Percentiles rank a stretch among this genome's conserved stretches.
Evolutionary conservation across 2,113 vertebrate species (phyloP).

Genomic region (Helogale parvula): DNA sequence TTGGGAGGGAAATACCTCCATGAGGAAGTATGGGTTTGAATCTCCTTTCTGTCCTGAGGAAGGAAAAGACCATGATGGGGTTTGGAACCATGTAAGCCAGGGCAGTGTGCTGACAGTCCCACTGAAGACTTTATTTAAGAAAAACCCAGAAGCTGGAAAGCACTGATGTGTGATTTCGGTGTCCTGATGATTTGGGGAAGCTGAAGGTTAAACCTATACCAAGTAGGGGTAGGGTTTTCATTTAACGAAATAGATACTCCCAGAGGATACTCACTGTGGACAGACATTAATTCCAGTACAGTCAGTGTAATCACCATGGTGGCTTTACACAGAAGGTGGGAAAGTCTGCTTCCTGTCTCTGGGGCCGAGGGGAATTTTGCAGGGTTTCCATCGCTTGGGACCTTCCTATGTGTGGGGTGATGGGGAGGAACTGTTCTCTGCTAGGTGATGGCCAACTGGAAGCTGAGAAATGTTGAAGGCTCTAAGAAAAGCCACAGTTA

Average conservation of each 20-base stretch:
- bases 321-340: not conserved
- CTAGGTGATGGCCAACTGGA: not conserved
- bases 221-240: not conserved
- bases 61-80: not conserved
- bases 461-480: not conserved
- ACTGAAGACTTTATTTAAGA: not conserved
- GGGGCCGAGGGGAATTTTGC: not conserved
- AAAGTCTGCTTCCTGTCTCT: constrained; percentile 6
- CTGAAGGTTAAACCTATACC: not conserved
- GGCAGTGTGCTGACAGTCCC: not conserved
- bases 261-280: not conserved
- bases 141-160: not conserved
- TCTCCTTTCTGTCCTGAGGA: not conserved
- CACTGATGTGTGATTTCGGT: not conserved
- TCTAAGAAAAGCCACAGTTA: not conserved
- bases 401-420: not conserved
- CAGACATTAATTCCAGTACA: not conserved
- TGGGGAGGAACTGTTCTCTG: not conserved
- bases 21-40: not conserved
- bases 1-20: not conserved
- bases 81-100: not conserved
- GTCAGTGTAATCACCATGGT: not conserved
- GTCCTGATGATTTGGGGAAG: not conserved
- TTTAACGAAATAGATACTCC: not conserved
- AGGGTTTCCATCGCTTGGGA: not conserved